These are phyloP conservation scores for Bradynema listronoti DNA, from an alignment of 1,140 invertebrate genomes.

Conservation along the genomic window DNA sequence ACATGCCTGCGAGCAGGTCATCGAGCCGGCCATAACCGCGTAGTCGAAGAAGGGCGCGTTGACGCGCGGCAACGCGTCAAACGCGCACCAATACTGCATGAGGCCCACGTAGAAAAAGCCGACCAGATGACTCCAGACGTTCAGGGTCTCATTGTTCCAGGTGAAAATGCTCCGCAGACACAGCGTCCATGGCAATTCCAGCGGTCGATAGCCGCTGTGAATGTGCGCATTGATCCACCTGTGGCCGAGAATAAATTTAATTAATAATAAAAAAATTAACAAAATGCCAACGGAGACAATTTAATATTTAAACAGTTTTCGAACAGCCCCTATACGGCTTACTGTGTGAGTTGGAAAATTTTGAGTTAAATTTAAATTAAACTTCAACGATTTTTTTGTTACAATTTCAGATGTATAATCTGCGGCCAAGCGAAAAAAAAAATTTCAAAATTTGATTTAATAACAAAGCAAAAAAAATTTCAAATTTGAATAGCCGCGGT, in stretches of 20 bases:
- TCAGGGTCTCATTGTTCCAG: conserved; percentile 94
- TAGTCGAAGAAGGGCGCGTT: conserved; percentile 65
- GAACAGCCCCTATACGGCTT: no score
- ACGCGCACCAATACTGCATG: conserved; percentile 73
- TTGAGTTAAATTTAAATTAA: no score
- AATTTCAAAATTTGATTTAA: not conserved
- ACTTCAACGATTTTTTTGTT: no score
- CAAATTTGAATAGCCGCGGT: conserved; percentile 4
- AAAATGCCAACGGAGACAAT: no score
- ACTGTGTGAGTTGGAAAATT: no score
- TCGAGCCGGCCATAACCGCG: conserved; percentile 74
- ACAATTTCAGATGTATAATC: no score
- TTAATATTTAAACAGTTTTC: no score
- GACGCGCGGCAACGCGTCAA: conserved; percentile 62
- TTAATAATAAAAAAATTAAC: no score
- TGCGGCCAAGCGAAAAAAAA: no score
- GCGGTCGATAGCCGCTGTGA: conserved; percentile 45
- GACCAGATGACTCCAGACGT: conserved; percentile 90
- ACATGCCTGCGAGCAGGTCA: conserved; percentile 62
- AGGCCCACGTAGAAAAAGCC: conserved; percentile 80
- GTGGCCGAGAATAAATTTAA: no score
- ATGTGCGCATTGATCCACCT: conserved; percentile 55
- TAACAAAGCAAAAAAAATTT: not conserved
- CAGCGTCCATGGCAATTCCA: conserved; percentile 40
- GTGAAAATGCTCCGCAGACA: conserved; percentile 71